A percentile compares a stretch with the other conserved stretches of the same genome.
These are phyloP conservation scores for Chondrilla cf. caribensis DNA, from an alignment of 37 sponge, comb jelly and placozoan genomes.

Conservation along the genomic window DNA sequence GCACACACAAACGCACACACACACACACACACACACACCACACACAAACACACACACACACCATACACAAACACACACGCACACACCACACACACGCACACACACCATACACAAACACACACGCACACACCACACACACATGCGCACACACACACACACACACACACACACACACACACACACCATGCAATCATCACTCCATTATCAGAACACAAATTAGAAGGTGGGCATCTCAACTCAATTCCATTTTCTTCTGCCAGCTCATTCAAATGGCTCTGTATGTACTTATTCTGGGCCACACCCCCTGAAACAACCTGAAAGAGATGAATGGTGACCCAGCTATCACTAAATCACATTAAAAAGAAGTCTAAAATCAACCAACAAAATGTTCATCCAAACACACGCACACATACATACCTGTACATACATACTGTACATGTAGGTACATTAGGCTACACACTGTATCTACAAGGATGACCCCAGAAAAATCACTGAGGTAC, in stretches of 20 bases:
- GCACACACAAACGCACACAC: neutral
- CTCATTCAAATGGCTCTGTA: conserved; percentile 22
- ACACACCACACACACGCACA: too few species aligned
- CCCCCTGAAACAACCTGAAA: conserved; percentile 79
- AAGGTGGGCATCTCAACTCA: conserved; percentile 53
- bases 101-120: too few species aligned
- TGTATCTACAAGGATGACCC: too few species aligned
- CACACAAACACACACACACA: too few species aligned
- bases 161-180: conserved; percentile 2
- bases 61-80: too few species aligned
- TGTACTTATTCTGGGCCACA: conserved; percentile 63
- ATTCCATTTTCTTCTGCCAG: conserved; percentile 7
- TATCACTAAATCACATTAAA: neutral
- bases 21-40: neutral
- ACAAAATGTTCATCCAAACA: too few species aligned
- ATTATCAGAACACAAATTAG: conserved; percentile 76
- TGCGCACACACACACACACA: neutral
- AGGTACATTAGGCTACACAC: too few species aligned
- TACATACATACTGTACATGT: too few species aligned
- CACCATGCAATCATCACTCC: conserved; percentile 93
- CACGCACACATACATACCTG: too few species aligned
- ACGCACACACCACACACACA: neutral
- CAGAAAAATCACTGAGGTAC: too few species aligned
- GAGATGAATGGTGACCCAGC: neutral
- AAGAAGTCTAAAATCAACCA: too few species aligned